Evolutionary conservation across 1,140 invertebrate species (phyloP).

Genomic region (Ridgeia piscesae): DNA sequence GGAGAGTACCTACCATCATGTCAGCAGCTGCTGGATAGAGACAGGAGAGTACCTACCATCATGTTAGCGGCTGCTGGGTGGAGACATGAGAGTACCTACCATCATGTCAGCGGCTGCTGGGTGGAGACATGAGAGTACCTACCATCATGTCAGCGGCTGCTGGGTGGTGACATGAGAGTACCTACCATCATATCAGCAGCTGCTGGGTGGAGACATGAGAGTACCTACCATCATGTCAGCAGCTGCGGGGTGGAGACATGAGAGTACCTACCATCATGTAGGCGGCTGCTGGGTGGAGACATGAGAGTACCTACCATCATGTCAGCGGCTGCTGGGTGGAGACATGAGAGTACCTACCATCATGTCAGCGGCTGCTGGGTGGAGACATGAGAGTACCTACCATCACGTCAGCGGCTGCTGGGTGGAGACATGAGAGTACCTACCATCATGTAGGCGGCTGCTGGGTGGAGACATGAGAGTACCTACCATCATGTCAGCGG

Average conservation of each 20-base stretch:
- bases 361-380: not conserved
- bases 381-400: not conserved
- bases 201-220: not conserved
- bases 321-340: conserved; percentile 33
- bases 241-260: conserved; percentile 38
- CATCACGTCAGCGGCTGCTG: conserved; percentile 26
- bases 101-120: too few relatives aligned
- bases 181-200: too few relatives aligned
- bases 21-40: not conserved
- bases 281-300: not conserved
- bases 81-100: too few relatives aligned
- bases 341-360: too few relatives aligned
- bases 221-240: not conserved
- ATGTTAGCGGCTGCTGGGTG: conserved; percentile 33
- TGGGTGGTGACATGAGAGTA: too few relatives aligned
- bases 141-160: conserved; percentile 25
- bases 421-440: too few relatives aligned
- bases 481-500: conserved; percentile 19
- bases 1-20: too few relatives aligned
- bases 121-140: not conserved
- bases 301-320: not conserved
- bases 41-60: not conserved
- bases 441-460: too few relatives aligned
- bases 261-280: too few relatives aligned
- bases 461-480: not conserved